Conservation (phyloP, 2,888 invertebrate species). For the Cepaea hortensis region DNA sequence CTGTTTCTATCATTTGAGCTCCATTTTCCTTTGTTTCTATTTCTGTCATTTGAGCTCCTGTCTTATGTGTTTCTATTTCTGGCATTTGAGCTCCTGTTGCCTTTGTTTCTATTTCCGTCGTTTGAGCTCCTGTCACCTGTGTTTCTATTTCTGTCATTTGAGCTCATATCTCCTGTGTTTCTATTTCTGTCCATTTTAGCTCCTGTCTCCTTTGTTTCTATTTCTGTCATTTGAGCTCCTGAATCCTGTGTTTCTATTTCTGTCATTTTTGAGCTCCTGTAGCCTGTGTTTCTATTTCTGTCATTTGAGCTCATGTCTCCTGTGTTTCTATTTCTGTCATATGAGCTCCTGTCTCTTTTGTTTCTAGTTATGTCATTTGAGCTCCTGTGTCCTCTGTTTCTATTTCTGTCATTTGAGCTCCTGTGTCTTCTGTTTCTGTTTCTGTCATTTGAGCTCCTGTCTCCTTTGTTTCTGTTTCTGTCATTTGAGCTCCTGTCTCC, state of each 20-base stretch:
- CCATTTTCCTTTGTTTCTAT: background rate
- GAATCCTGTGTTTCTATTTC: background rate
- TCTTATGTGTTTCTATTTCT: no score
- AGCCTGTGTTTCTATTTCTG: background rate
- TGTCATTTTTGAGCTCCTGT: background rate
- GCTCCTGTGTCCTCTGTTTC: no score
- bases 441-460: no score
- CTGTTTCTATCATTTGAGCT: background rate
- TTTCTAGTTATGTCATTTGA: no score
- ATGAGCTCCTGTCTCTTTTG: background rate
- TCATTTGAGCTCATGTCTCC: background rate
- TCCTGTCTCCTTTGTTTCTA: background rate
- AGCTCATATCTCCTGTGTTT: no score
- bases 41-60: background rate
- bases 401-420: no score
- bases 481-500: background rate
- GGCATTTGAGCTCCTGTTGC: no score
- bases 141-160: no score
- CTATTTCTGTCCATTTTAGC: background rate
- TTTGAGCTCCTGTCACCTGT: no score
- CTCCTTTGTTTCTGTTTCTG: background rate
- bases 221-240: background rate
- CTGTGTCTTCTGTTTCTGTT: no score
- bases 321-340: background rate
- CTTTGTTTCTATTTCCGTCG: no score